Conservation (phyloP, 2,888 invertebrate species). For the Achlya flavicornis region DNA sequence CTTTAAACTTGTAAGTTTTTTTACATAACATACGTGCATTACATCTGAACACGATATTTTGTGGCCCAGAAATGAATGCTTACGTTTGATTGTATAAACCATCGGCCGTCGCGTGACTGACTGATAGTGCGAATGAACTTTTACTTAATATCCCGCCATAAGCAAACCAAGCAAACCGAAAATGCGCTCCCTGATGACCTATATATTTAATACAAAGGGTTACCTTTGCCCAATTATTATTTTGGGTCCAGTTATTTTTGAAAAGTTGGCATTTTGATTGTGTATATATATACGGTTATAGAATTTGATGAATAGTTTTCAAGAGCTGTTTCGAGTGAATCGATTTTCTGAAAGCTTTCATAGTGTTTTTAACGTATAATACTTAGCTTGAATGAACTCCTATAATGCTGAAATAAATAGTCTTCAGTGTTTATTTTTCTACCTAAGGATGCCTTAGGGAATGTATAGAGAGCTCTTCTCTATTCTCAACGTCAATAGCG, state of each 20-base stretch:
- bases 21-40: too few relatives aligned
- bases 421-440: too few relatives aligned
- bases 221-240: conserved; percentile 10
- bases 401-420: too few relatives aligned
- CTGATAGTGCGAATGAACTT: neutral
- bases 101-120: neutral
- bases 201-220: conserved; percentile 11
- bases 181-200: conserved; percentile 12
- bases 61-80: too few relatives aligned
- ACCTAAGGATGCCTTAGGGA: too few relatives aligned
- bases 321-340: neutral
- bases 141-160: neutral
- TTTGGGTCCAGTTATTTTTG: conserved; percentile 8
- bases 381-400: too few relatives aligned
- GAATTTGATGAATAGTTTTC: neutral
- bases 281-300: neutral
- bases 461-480: too few relatives aligned
- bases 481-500: too few relatives aligned
- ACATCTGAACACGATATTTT: too few relatives aligned
- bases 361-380: too few relatives aligned
- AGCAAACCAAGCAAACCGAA: conserved; percentile 4
- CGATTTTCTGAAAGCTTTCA: neutral
- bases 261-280: neutral
- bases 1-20: too few relatives aligned
- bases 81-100: too few relatives aligned